Conservation (phyloP, 2,113 vertebrate genomes). For the Clarias macrocephalus region DNA sequence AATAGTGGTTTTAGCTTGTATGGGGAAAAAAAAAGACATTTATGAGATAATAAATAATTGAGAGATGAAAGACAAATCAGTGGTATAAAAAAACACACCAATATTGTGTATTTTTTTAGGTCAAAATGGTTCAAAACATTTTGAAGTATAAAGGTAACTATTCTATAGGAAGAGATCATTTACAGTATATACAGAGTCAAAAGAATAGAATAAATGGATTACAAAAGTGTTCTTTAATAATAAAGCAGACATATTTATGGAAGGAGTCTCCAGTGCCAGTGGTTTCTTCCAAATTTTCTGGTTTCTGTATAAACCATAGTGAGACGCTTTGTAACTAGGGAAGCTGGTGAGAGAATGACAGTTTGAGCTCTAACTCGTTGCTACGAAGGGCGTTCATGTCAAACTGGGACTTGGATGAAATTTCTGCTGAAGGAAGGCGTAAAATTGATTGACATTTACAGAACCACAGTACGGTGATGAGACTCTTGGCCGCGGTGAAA, state of each 20-base stretch:
- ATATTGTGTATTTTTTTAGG: not conserved
- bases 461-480: no score
- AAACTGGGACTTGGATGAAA: no score
- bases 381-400: not conserved
- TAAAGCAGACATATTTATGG: not conserved
- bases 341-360: not conserved
- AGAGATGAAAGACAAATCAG: not conserved
- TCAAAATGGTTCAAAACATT: not conserved
- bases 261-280: not conserved
- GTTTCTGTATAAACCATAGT: not conserved
- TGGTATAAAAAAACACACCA: no score
- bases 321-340: not conserved
- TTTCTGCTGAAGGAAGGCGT: no score
- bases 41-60: not conserved
- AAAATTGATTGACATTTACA: no score
- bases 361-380: not conserved
- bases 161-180: not conserved
- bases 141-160: no score
- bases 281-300: not conserved
- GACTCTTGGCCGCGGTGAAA: no score
- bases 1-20: not conserved
- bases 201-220: not conserved
- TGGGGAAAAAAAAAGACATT: not conserved
- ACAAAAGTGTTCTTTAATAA: not conserved
- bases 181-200: not conserved